These are phyloP conservation scores for Huso huso DNA, from an alignment of 2,797 vertebrate species.

Conservation along the genomic window DNA sequence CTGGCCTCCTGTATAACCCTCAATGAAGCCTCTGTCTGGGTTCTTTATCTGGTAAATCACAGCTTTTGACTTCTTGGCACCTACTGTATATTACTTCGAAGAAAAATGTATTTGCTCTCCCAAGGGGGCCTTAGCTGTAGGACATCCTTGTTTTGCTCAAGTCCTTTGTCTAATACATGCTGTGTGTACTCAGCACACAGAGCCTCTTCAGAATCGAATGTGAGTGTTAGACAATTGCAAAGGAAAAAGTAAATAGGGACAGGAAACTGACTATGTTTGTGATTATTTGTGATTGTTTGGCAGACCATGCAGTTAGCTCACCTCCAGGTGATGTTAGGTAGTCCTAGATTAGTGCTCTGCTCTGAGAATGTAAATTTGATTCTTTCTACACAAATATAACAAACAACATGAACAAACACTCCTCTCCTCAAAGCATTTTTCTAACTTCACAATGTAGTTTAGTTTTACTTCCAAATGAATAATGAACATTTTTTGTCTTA, in stretches of 20 bases:
- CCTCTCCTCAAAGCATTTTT: not conserved
- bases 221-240: not conserved
- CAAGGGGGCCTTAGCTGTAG: not conserved
- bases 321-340: too few species aligned
- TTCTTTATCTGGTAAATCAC: not conserved
- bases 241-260: not conserved
- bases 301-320: too few species aligned
- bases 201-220: not conserved
- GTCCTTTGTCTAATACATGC: too few species aligned
- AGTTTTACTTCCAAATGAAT: not conserved
- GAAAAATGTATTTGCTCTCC: not conserved
- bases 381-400: not conserved
- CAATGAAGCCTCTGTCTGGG: not conserved
- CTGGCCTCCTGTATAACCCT: not conserved
- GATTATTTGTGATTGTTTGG: too few species aligned
- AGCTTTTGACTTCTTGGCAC: conserved; percentile 1
- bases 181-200: too few species aligned
- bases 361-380: not conserved
- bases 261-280: not conserved
- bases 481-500: not conserved
- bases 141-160: not conserved
- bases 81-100: not conserved
- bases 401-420: too few species aligned
- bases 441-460: not conserved
- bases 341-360: too few species aligned